A percentile compares a stretch with the other conserved stretches of the same genome.
phyloP scores from a whole-genome alignment of 2,113 vertebrate species.

The Stomatorhinus ivindoensis region DNA sequence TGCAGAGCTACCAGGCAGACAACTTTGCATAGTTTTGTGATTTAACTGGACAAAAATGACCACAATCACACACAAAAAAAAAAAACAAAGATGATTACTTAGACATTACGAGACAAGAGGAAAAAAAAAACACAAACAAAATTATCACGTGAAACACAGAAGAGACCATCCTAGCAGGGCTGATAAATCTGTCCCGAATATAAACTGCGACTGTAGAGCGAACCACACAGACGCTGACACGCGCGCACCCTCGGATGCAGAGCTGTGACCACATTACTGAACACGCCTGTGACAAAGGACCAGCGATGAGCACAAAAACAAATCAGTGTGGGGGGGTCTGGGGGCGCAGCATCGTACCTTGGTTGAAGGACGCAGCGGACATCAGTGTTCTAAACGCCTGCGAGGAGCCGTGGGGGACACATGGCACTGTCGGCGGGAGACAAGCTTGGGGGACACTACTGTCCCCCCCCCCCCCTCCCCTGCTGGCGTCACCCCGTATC shows the following conservation, averaged over 20 bases:
- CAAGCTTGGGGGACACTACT: neutral
- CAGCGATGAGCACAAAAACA: neutral
- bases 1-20: neutral
- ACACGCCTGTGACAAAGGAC: neutral
- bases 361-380: conserved; percentile 8
- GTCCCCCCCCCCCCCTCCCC: neutral
- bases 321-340: neutral
- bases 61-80: neutral
- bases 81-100: neutral
- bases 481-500: neutral
- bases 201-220: neutral
- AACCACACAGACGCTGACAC: neutral
- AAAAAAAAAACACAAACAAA: neutral
- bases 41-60: neutral
- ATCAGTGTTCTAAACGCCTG: conserved; percentile 6
- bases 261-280: neutral
- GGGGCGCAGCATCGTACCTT: neutral
- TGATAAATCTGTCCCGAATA: neutral
- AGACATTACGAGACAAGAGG: neutral
- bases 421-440: neutral
- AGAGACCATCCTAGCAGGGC: neutral
- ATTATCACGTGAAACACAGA: neutral
- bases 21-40: neutral
- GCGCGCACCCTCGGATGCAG: neutral
- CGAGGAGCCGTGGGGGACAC: neutral